Base-by-base conservation (phyloP, 2,797 vertebrate genomes). In the Protosalanx chinensis region DNA sequence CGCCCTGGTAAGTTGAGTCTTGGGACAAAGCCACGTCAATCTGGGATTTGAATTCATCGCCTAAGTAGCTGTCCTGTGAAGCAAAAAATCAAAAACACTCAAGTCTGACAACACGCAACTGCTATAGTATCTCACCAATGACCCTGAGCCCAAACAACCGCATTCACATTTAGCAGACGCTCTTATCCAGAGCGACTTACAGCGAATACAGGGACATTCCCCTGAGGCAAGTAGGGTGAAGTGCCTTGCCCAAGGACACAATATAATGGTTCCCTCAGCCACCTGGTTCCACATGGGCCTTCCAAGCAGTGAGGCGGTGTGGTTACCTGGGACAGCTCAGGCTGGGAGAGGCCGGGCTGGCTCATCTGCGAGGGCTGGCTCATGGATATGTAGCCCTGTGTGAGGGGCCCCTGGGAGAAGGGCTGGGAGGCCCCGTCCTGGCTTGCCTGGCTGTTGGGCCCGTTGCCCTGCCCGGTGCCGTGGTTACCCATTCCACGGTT, bases 361-460 rank as follows among this genome's bases (percentile, higher is more conserved):
- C 98, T 99, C 98, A 99, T 99, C 91, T 99, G 98, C 0, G 97
- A 99, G 1, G 98, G 98, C 83, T 99, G 98, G 86, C 97, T 99
- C 97, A 99, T 99, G 86, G 95, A 95, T 90, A 98, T 96, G 84
- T 99, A 99, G 59, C 97, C 97, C 89, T 99, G 98, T 1, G 98
- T 99, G 86, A 99, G 93, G 0, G 98, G 97, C 0, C 97, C 98
- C 93, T 99, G 98, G 0, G 97, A 98, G 91, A 99, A 99, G 6
- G 97, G 93, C 91, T 99, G 98, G 0, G 98, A 99, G 3, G 94
- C 94, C 82, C 95, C 95, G 0, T 98, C 96, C 88, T 98, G 97
- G 86, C 98, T 99, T 59, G 92, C 94, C 85, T 98, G 97, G 84
- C 96, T 99, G 78, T 88, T 94, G 1, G 94, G 92, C 63, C 97